Base-by-base conservation (phyloP, 1,140 invertebrate genomes). In the Diuraphis noxia region DNA sequence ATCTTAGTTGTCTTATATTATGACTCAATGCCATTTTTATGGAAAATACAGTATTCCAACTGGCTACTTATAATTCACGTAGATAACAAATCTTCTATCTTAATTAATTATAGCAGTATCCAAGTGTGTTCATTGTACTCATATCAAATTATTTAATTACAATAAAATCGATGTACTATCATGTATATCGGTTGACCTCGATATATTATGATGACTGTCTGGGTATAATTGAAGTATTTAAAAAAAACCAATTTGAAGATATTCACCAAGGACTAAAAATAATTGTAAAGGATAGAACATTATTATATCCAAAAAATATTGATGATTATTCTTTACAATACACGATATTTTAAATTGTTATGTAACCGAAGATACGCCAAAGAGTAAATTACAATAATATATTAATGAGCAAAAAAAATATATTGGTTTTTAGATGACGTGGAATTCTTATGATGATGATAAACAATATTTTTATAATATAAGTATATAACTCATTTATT, bases 101-200 rank as follows among this genome's bases (percentile, higher is more conserved):
- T 90, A 90, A 90, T 90, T 72, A 90, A 49, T 79, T 21, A n/a
- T 41, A 25, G 13, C 17, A 38, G 49, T 38, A 36, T 23, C 30
- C 52, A n/a, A n/a, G n/a, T 56, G 25, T 49, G 43, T 79, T 46
- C 63, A 79, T 90, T 90, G 88, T 90, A 46, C 46, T 79, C 21
- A 79, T 72, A 79, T 77, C 41, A 90, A 90, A 77, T 46, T 41
- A 79, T 89, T 89, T 89, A 89, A 41, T 46, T 90, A 90, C 88
- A 77, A 79, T 90, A 79, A 77, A 90, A 79, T 90, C 88, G 43
- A 90, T 30, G 63, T 90, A 13, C 56, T 72, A 72, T 72, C 56
- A 72, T 34, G 19, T 90, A 46, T 90, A 43, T 90, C 19, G 40
- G 63, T 36, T 90, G 56, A 77, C 88, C 88, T 90, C 88, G 88